phyloP scores from a whole-genome alignment of 2,113 vertebrate species.

The Malurus alboscapulatus region DNA sequence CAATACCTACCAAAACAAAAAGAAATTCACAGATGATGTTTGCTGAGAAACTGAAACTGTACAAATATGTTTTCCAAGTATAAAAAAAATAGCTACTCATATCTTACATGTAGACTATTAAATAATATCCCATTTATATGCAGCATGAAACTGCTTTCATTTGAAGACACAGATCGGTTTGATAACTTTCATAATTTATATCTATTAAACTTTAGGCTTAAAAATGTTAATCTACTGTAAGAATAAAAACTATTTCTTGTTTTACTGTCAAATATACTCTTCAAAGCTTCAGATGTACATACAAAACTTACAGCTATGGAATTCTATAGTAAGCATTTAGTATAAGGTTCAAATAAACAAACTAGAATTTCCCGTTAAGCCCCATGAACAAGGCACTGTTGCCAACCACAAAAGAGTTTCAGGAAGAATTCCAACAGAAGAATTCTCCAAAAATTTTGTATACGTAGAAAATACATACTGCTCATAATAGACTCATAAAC shows the following conservation, averaged over 20 bases:
- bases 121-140: background rate
- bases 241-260: background rate
- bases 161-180: background rate
- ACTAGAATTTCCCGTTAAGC: background rate
- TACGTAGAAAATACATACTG: background rate
- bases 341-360: background rate
- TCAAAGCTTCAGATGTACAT: background rate
- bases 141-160: background rate
- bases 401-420: background rate
- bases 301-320: background rate
- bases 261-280: background rate
- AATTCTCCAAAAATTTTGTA: background rate
- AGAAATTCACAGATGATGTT: background rate
- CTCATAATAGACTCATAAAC: background rate
- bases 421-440: background rate
- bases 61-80: background rate
- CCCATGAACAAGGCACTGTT: background rate
- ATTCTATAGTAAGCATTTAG: background rate
- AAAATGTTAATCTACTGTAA: background rate
- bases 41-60: background rate
- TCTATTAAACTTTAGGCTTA: background rate
- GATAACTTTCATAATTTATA: background rate
- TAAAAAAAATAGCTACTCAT: background rate
- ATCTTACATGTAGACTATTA: background rate
- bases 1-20: slow-evolving; percentile 6